Percentiles rank a stretch among this genome's conserved stretches.
Evolutionary conservation across 2,888 invertebrate species (phyloP).

Genomic region (Lydus trimaculatus): DNA sequence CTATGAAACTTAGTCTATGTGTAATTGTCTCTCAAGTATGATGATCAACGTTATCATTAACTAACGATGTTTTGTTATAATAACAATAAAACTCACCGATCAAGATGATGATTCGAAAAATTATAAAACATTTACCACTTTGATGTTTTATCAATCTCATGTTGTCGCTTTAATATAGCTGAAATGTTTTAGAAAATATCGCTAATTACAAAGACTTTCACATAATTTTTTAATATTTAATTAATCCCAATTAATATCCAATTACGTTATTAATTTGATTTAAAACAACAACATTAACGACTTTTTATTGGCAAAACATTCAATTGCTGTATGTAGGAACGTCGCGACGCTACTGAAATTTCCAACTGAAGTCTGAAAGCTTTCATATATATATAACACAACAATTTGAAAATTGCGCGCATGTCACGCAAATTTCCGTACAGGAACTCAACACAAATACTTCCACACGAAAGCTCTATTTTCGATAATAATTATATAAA

Average conservation of each 20-base stretch:
- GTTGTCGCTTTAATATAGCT: not conserved
- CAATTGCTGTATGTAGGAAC: conserved; percentile 8
- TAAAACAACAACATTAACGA: not conserved
- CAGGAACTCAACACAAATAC: not conserved
- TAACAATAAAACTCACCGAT: not conserved
- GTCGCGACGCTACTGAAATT: conserved; percentile 30
- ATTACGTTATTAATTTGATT: too few species aligned
- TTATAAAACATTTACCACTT: not conserved
- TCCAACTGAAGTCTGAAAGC: conserved; percentile 18
- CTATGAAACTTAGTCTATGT: not conserved
- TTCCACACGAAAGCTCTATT: not conserved
- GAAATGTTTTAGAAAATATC: not conserved
- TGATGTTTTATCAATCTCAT: not conserved
- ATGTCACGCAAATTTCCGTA: conserved; percentile 12
- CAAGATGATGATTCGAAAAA: not conserved
- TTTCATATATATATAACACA: not conserved
- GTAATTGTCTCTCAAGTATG: not conserved
- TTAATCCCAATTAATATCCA: not conserved
- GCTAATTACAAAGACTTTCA: too few species aligned
- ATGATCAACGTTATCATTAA: not conserved
- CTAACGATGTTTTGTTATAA: not conserved
- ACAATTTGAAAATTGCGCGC: conserved; percentile 12
- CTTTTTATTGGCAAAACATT: not conserved
- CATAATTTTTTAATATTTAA: not conserved
- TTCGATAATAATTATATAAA: conserved; percentile 15